Evolutionary conservation across 2,113 vertebrate genomes (phyloP), one percentile per base, ranked within the genome.

Genomic region (Chaetodon auriga): DNA sequence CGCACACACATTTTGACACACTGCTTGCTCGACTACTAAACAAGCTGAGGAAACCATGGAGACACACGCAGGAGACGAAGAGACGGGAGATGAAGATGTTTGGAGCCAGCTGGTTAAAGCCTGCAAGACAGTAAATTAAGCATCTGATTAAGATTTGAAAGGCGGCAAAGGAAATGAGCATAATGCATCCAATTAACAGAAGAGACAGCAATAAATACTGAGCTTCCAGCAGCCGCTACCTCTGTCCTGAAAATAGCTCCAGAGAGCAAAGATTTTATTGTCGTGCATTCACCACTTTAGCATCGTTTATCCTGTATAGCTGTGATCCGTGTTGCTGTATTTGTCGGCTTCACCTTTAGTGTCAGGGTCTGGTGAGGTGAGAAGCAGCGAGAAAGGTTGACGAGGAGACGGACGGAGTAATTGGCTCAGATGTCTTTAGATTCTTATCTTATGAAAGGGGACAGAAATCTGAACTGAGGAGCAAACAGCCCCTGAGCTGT

Each of bases 121-220:
- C 87, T 45, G 23, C 53, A 84, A 76, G 83, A 71, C 75, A 86
- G 87, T 84, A 86, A 90, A 94, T 91, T 88, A 93, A 84, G 78
- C 78, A 75, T 86, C 87, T 87, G 91, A 92, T 93, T 90, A 88
- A 86, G 88, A 89, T 90, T 87, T 88, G 75, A 91, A 90, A 89
- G 79, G 86, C 75, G 0, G 58, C 68, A 84, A 85, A 90, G 76
- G 73, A 90, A 90, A 89, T 82, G 71, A 83, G 70, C 76, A 89
- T 79, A 84, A 91, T 81, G 82, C 80, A 36, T 57, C 64, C 83
- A 92, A 87, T 94, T 90, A 87, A 80, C 84, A 80, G 72, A 89
- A 66, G 77, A 91, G 83, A 82, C 61, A 18, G 63, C 75, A 36
- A 81, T 89, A 87, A 86, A 89, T 63, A 65, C 69, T 0, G 41